Base-by-base conservation (phyloP, 2,113 vertebrate genomes). In the Sitta europaea region DNA sequence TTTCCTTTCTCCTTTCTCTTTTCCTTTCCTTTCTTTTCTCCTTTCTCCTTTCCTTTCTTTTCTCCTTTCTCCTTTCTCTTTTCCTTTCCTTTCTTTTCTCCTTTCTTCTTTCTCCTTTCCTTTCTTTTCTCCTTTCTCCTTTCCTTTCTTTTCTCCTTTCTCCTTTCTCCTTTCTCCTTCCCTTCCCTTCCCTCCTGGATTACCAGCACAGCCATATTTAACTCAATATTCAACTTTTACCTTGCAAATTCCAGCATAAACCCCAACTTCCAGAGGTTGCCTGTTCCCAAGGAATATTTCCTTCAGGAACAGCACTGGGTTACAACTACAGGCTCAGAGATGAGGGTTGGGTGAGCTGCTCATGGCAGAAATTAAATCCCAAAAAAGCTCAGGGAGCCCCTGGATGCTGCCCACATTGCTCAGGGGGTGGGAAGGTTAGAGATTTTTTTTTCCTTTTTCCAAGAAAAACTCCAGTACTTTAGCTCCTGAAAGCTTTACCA, bases 231-330 rank as follows among this genome's bases (percentile, higher is more conserved):
- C 45, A 54, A 80, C 38, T 50, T 22, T 28, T 66, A 40, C 83
- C 79, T 62, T 18, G 38, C 15, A n/a, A 73, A 88, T 28, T 25
- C 10, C 85, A 54, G 43, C 15, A 4, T 54, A 11, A 2, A 36
- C 36, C 24, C 5, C 54, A 18, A 10, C n/a, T 12, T 53, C 6
- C 53, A 83, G 43, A 28, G 5, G 36, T 5, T 36, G 13, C 48
- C 65, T 33, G n/a, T 63, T 24, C 61, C 68, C 0, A 0, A 10
- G 86, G 59, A 88, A 2, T 29, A 57, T 48, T 85, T 29, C 51
- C 67, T 45, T 23, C 0, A 2, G 66, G 67, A 76, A 6, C 3
- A 0, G 35, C 1, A 0, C 28, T 12, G 67, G 51, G 21, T 17
- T 29, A 8, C 55, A 89, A 67, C 48, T 35, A 8, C 0, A 4